A percentile compares a stretch with the other conserved stretches of the same genome.
Evolutionary conservation across 2,888 invertebrate genomes (phyloP).

Genomic region (Trimorus sp.): DNA sequence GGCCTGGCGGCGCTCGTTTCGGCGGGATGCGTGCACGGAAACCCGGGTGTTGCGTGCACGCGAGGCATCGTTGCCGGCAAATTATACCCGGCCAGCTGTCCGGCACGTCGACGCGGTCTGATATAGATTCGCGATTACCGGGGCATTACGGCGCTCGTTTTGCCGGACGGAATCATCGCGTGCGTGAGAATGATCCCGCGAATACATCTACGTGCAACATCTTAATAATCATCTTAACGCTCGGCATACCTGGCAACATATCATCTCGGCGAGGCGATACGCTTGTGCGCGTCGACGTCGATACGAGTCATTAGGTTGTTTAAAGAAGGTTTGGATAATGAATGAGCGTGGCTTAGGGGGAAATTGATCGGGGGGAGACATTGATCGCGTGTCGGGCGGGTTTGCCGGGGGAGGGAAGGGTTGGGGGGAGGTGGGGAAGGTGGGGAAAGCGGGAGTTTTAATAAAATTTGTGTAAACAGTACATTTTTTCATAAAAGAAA

Average conservation of each 20-base stretch:
- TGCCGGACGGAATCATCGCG: conserved; percentile 21
- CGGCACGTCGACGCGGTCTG: conserved; percentile 57
- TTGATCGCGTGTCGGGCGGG: too few species aligned
- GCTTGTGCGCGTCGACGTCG: conserved; percentile 2
- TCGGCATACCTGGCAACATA: conserved; percentile 38
- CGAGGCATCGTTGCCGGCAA: conserved; percentile 58
- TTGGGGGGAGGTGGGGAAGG: too few species aligned
- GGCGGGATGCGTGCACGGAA: conserved; percentile 37
- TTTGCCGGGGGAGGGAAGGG: too few species aligned
- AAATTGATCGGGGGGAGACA: conserved; percentile 1
- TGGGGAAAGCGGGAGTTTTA: too few species aligned
- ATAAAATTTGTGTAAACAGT: too few species aligned
- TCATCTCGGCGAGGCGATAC: conserved; percentile 21
- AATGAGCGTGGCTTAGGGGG: conserved; percentile 11
- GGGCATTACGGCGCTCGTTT: conserved; percentile 43
- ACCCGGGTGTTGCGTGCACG: conserved; percentile 42
- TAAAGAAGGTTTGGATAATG: conserved; percentile 41
- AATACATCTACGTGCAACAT: conserved; percentile 45
- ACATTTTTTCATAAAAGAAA: too few species aligned
- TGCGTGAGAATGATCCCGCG: conserved; percentile 58
- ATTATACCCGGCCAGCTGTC: conserved; percentile 61
- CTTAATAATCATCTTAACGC: conserved; percentile 49
- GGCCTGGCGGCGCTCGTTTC: background rate
- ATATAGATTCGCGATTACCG: conserved; percentile 62
- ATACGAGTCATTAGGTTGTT: conserved; percentile 48